Percentiles rank a stretch among this genome's conserved stretches.
Conservation (phyloP, 2,797 vertebrate genomes). For the Sciaenops ocellatus region DNA sequence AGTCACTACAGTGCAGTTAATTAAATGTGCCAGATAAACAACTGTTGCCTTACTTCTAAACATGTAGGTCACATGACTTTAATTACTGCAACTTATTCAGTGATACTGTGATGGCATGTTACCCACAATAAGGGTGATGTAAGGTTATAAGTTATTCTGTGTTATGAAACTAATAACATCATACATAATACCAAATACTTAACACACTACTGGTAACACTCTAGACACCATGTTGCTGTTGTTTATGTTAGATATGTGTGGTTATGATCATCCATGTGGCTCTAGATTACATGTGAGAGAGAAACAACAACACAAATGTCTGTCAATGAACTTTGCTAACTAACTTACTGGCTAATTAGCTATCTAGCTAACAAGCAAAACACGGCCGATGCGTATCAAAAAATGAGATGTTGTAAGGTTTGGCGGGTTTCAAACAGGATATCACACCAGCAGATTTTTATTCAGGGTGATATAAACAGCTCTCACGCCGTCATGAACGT, state of each 20-base stretch:
- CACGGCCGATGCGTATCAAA: not conserved
- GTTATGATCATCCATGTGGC: no score
- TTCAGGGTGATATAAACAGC: rapidly evolving
- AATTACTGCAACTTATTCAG: no score
- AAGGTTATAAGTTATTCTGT: no score
- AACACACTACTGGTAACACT: rapidly evolving
- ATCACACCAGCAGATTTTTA: rapidly evolving
- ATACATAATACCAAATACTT: not conserved
- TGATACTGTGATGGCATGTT: no score
- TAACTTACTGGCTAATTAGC: constrained; percentile 37
- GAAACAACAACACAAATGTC: not conserved
- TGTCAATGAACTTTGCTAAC: constrained; percentile 34
- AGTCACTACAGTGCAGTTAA: no score
- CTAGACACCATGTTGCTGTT: no score
- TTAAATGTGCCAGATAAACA: not conserved
- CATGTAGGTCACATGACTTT: not conserved
- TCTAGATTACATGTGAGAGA: not conserved
- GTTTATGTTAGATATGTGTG: no score
- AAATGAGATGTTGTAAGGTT: not conserved
- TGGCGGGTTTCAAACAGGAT: rapidly evolving
- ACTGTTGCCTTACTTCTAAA: not conserved
- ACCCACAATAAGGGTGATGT: no score
- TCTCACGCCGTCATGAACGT: not conserved
- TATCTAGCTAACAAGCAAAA: constrained; percentile 26
- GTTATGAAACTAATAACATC: not conserved